Evolutionary conservation across 2,113 vertebrate species (phyloP), one percentile per base, ranked within the genome.

Genomic region (Ondatra zibethicus): DNA sequence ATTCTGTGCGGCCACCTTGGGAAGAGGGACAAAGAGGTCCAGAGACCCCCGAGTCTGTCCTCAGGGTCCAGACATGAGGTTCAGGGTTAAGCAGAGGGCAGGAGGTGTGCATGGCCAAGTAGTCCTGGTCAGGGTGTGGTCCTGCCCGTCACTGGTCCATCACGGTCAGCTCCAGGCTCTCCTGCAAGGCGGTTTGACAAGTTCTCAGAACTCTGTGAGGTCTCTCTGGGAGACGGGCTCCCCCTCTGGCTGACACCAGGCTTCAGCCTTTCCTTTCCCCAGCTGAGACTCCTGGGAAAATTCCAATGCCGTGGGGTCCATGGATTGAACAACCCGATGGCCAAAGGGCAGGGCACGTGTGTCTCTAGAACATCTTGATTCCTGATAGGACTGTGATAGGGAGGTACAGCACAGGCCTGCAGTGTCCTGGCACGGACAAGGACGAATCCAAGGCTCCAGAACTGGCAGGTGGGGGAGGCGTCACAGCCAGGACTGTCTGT

Each of bases 391-490:
- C 65, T 33, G 29, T 7, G 7, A 45, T 42, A 9, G 63, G 3
- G 31, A 27, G 66, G 9, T 0, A 29, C 27, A 7, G 4, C 45
- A 58, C 45, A 7, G 72, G n/a, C 5, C 50, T 55, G 3, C 0
- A 39, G 3, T 2, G 29, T 16, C 58, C 73, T 29, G n/a, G 55
- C 7, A 17, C 19, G 16, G 45, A 33, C 8, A 85, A 85, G 58
- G 58, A 31, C 10, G 14, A 45, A 45, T 45, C 39, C 39, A 85
- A 45, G 7, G 3, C 4, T 7, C 29, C 12, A 0, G 0, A 58
- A 16, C 25, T 29, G 6, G 21, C 47, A 11, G 5, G 45, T 33
- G 0, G 17, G 19, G 63, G 17, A 50, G 17, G 84, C 14, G 14
- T 84, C 82, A 47, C 5, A 66, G 29, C 16, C 61, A 33, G 27